Evolutionary conservation across 2,797 vertebrate species (phyloP).

Genomic region (Alca torda): DNA sequence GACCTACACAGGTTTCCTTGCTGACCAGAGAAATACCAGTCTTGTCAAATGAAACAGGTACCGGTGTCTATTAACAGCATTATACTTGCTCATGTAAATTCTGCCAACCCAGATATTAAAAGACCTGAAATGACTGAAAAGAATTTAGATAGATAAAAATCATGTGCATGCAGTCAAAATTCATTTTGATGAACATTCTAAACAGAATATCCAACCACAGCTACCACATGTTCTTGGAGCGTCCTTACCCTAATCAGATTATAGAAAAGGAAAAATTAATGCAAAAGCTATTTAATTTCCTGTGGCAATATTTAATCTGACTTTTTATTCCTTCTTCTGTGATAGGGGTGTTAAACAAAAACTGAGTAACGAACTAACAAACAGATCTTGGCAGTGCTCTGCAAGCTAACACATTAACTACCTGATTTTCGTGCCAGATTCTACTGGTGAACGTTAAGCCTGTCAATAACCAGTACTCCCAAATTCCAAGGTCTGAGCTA

Average conservation of each 20-base stretch:
- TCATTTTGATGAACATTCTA: background rate
- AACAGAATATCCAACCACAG: background rate
- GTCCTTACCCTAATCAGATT: background rate
- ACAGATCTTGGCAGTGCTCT: background rate
- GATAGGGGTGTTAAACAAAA: background rate
- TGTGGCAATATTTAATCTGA: background rate
- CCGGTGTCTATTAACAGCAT: background rate
- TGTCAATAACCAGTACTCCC: background rate
- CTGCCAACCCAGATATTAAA: background rate
- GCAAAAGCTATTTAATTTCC: background rate
- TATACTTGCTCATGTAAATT: background rate
- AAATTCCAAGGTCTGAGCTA: background rate
- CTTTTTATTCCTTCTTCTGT: background rate
- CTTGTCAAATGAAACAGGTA: background rate
- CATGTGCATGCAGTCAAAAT: background rate
- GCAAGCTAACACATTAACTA: background rate
- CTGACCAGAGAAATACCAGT: background rate
- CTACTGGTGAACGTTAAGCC: background rate
- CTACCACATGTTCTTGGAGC: background rate
- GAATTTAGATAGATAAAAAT: background rate
- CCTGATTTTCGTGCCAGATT: background rate
- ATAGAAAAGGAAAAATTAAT: background rate
- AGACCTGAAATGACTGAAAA: background rate
- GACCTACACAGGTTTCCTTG: background rate
- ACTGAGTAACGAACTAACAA: background rate